Conservation (phyloP, 2,113 vertebrate species). For the Copsychus sechellarum region DNA sequence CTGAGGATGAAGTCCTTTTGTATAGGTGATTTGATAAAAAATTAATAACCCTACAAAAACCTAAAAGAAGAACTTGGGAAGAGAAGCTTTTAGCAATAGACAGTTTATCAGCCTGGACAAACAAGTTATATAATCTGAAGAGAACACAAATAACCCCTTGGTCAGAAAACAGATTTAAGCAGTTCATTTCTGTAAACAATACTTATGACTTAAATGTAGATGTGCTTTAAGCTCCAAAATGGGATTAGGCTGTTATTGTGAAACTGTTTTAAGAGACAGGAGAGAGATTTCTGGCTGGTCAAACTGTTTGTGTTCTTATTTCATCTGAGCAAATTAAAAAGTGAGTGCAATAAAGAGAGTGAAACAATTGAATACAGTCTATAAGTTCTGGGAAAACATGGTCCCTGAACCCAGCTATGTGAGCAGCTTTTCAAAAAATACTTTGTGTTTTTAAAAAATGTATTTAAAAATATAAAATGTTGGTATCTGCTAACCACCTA, state of each 20-base stretch:
- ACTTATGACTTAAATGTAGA: neutral
- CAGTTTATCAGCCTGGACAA: neutral
- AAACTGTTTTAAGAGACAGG: neutral
- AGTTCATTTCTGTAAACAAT: neutral
- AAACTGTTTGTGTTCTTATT: neutral
- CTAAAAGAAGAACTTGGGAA: neutral
- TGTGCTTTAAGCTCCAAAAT: neutral
- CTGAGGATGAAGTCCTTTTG: neutral
- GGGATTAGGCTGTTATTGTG: neutral
- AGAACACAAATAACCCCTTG: neutral
- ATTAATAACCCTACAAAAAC: neutral
- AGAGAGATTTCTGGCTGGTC: neutral
- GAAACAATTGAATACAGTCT: neutral
- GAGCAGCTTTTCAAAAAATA: neutral
- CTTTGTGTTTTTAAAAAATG: neutral
- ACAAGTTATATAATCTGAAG: neutral
- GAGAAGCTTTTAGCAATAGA: neutral
- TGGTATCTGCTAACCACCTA: neutral
- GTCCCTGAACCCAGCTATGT: neutral
- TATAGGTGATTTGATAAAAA: neutral
- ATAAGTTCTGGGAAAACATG: neutral
- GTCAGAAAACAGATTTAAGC: neutral
- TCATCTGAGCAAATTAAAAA: neutral
- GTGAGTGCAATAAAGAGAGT: neutral
- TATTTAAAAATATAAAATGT: neutral